Conservation (phyloP, 2,888 invertebrate genomes). For the Dryomyza anilis region DNA sequence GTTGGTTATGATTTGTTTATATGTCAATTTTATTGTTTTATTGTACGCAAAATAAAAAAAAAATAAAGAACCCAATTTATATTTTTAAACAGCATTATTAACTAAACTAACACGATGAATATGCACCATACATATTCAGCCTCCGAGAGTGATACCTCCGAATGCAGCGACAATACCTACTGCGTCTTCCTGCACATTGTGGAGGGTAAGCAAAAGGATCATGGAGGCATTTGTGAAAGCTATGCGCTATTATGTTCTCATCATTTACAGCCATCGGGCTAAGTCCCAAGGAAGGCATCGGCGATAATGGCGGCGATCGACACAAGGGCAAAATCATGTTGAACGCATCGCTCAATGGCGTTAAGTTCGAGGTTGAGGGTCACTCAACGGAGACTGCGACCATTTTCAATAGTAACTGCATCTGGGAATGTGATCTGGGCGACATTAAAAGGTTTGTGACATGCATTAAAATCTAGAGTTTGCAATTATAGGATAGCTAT, state of each 20-base stretch:
- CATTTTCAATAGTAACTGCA: slow-evolving; percentile 73
- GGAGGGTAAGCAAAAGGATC: slow-evolving; percentile 46
- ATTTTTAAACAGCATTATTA: too few species aligned
- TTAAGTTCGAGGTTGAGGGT: slow-evolving; percentile 72
- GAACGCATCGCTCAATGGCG: slow-evolving; percentile 69
- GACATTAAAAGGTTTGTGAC: slow-evolving; percentile 69
- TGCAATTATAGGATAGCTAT: too few species aligned
- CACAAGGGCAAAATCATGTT: slow-evolving; percentile 64
- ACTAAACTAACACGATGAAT: too few species aligned
- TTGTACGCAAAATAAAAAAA: too few species aligned
- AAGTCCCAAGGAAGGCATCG: slow-evolving; percentile 54
- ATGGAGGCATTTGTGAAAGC: neutral
- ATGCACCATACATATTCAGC: slow-evolving; percentile 24
- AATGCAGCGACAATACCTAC: slow-evolving; percentile 42
- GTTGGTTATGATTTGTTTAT: too few species aligned
- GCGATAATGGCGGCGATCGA: slow-evolving; percentile 23
- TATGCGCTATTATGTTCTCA: neutral
- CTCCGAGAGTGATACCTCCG: slow-evolving; percentile 33
- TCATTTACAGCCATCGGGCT: slow-evolving; percentile 65
- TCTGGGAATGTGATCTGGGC: slow-evolving; percentile 79
- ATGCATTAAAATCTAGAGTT: too few species aligned
- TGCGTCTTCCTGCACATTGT: slow-evolving; percentile 55
- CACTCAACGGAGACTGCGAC: slow-evolving; percentile 66
- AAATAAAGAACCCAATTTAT: too few species aligned
- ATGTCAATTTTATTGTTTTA: too few species aligned